phyloP scores from a whole-genome alignment of 2,113 vertebrate species.

The Nanorana parkeri region DNA sequence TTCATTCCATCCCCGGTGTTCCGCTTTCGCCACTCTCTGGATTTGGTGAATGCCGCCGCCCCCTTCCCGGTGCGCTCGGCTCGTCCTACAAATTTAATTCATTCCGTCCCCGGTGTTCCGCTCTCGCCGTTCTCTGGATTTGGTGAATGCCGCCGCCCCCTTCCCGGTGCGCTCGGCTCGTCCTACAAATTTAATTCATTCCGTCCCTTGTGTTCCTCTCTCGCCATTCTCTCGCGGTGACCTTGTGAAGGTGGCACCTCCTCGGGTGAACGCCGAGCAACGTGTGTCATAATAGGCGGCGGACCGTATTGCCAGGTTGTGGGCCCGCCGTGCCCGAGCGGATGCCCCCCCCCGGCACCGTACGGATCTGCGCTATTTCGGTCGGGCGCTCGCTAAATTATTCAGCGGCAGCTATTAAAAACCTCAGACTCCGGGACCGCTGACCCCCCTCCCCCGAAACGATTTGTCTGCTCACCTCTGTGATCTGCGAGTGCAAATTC shows the following conservation, averaged over 20 bases:
- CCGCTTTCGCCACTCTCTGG: no score
- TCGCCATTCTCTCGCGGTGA: background rate
- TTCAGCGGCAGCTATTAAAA: slow-evolving; percentile 45
- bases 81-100: no score
- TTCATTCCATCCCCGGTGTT: no score
- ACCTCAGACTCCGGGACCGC: slow-evolving; percentile 21
- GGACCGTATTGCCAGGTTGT: background rate
- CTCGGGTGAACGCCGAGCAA: background rate
- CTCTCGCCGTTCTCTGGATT: no score
- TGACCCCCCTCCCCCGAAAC: slow-evolving; percentile 21
- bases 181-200: no score
- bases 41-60: no score
- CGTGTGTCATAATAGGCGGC: background rate
- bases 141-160: no score
- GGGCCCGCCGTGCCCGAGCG: background rate
- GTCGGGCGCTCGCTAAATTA: slow-evolving; percentile 37
- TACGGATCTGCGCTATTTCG: slow-evolving; percentile 24
- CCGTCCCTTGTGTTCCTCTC: no score
- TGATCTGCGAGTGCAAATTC: slow-evolving; percentile 2
- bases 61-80: no score
- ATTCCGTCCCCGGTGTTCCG: no score
- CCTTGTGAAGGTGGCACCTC: background rate
- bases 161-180: no score
- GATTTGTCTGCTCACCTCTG: slow-evolving; percentile 1
- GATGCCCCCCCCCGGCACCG: background rate